phyloP scores from a whole-genome alignment of 2,888 invertebrate species.

The Nowickia ferox region DNA sequence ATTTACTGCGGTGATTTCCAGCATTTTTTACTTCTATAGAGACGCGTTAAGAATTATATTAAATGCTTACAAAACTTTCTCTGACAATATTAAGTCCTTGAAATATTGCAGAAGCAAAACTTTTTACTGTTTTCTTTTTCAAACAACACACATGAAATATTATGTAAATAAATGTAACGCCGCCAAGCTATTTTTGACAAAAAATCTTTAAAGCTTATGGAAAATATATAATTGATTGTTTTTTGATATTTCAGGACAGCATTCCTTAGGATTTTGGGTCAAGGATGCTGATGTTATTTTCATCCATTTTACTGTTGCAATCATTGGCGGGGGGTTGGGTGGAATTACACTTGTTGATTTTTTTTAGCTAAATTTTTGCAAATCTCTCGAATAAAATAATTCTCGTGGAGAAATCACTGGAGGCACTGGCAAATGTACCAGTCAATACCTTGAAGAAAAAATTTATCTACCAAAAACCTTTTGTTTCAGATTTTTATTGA shows the following conservation, averaged over 20 bases:
- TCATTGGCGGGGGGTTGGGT: too few species aligned
- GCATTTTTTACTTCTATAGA: not conserved
- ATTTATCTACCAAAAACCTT: too few species aligned
- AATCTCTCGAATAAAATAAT: too few species aligned
- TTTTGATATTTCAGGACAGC: not conserved
- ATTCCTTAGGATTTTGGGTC: too few species aligned
- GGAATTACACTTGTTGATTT: too few species aligned
- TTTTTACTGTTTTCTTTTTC: conserved; percentile 2
- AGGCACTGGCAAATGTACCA: too few species aligned
- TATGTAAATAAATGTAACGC: not conserved
- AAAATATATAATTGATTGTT: not conserved
- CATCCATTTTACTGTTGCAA: too few species aligned
- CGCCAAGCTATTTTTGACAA: not conserved
- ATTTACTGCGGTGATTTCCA: not conserved
- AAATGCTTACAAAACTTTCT: conserved; percentile 15
- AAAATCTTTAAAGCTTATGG: not conserved
- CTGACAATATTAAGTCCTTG: conserved; percentile 38
- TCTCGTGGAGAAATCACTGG: too few species aligned
- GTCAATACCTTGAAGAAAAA: too few species aligned
- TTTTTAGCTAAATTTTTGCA: too few species aligned
- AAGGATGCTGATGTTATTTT: too few species aligned
- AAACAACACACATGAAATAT: not conserved
- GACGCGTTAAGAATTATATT: conserved; percentile 1
- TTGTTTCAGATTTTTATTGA: too few species aligned
- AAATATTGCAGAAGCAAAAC: conserved; percentile 13